phyloP scores from a whole-genome alignment of 2,797 vertebrate genomes.

The Mormyrops boulengeri region DNA sequence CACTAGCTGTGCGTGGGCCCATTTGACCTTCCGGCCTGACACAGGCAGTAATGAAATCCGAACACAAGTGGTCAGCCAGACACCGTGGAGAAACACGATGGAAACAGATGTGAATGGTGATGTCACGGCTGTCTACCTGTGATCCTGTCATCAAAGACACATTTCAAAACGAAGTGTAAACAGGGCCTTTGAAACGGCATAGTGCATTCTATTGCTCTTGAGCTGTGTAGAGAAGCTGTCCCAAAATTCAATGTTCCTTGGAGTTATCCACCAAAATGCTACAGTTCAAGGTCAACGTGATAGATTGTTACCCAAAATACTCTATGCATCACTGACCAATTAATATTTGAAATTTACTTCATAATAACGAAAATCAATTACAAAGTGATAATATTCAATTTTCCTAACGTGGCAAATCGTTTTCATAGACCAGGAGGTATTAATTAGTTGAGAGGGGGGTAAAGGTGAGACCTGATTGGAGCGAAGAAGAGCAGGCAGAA shows the following conservation, averaged over 20 bases:
- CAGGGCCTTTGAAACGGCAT: neutral
- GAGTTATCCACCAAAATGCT: neutral
- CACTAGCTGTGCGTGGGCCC: neutral
- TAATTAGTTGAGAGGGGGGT: neutral
- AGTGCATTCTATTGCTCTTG: neutral
- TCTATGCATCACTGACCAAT: neutral
- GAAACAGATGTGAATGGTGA: neutral
- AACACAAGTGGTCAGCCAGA: neutral
- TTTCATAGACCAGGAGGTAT: neutral
- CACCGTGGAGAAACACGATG: neutral
- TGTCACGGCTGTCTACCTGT: neutral
- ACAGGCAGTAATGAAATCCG: neutral
- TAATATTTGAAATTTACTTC: neutral
- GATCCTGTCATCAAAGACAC: neutral
- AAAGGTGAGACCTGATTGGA: neutral
- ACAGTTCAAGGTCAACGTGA: neutral
- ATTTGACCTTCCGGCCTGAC: neutral
- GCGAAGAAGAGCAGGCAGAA: neutral
- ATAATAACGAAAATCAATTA: neutral
- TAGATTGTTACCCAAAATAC: neutral
- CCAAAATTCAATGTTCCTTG: neutral
- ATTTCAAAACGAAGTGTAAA: neutral
- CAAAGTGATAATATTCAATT: neutral
- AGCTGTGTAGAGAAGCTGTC: neutral
- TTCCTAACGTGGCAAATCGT: neutral